Conservation (phyloP, 2,888 invertebrate species). For the Aspidapion aeneum region DNA sequence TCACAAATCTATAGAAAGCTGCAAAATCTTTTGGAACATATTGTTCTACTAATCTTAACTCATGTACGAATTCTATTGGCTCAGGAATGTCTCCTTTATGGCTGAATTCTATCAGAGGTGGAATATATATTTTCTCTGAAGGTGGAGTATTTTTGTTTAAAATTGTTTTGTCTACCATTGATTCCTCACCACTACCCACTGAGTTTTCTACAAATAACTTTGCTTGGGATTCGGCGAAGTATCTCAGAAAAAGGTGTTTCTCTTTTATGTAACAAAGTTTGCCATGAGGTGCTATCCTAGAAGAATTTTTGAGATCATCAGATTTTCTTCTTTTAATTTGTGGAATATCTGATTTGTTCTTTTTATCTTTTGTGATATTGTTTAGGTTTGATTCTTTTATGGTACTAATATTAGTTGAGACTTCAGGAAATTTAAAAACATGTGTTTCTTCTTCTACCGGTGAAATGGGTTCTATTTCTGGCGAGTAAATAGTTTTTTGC, state of each 20-base stretch:
- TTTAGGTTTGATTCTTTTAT: neutral
- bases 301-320: neutral
- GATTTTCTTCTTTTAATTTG: neutral
- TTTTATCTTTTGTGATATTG: neutral
- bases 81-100: conserved; percentile 29
- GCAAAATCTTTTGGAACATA: conserved; percentile 33
- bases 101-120: conserved; percentile 28
- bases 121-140: conserved; percentile 26
- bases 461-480: conserved; percentile 24
- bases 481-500: conserved; percentile 19
- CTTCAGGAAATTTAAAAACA: conserved; percentile 17
- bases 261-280: conserved; percentile 33
- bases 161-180: conserved; percentile 17
- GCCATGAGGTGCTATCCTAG: conserved; percentile 28
- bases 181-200: conserved; percentile 17
- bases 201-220: conserved; percentile 30
- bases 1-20: conserved; percentile 37
- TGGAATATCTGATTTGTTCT: neutral
- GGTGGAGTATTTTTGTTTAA: neutral
- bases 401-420: neutral
- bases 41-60: conserved; percentile 31
- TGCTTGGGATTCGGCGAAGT: conserved; percentile 33
- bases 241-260: conserved; percentile 30
- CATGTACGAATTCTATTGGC: conserved; percentile 34
- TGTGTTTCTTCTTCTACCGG: conserved; percentile 9